These are phyloP conservation scores for Zosterops pallidus DNA, from an alignment of 2,113 vertebrate species.

Conservation along the genomic window DNA sequence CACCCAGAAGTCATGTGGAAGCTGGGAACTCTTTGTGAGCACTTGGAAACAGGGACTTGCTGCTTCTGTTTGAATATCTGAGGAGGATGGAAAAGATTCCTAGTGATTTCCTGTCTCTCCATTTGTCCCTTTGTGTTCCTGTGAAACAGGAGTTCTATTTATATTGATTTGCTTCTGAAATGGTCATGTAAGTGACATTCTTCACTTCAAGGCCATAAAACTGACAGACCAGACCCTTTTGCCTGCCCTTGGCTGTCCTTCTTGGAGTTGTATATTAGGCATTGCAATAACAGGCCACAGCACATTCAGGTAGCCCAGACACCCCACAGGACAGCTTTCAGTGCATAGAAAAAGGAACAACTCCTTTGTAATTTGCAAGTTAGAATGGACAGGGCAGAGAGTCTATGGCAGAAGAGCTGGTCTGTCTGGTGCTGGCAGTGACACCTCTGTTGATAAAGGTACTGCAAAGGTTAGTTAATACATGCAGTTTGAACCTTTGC, in stretches of 20 bases:
- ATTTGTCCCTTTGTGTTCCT: neutral
- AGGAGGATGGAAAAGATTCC: neutral
- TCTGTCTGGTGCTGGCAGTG: neutral
- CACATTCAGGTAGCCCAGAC: neutral
- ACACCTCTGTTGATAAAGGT: neutral
- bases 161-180: neutral
- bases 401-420: fast-evolving
- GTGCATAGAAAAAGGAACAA: neutral
- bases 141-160: neutral
- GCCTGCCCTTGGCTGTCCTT: neutral
- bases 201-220: neutral
- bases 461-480: neutral
- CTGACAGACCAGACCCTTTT: neutral
- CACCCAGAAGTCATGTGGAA: neutral
- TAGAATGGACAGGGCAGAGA: neutral
- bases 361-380: neutral
- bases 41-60: neutral
- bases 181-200: neutral
- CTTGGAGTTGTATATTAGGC: neutral
- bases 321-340: neutral
- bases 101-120: neutral
- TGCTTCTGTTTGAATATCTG: neutral
- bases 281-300: neutral
- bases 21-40: neutral
- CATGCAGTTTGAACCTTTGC: neutral